A percentile compares a stretch with the other conserved stretches of the same genome.
Conservation (phyloP, 1,140 invertebrate genomes). For the Zaprionus gabonicus region DNA sequence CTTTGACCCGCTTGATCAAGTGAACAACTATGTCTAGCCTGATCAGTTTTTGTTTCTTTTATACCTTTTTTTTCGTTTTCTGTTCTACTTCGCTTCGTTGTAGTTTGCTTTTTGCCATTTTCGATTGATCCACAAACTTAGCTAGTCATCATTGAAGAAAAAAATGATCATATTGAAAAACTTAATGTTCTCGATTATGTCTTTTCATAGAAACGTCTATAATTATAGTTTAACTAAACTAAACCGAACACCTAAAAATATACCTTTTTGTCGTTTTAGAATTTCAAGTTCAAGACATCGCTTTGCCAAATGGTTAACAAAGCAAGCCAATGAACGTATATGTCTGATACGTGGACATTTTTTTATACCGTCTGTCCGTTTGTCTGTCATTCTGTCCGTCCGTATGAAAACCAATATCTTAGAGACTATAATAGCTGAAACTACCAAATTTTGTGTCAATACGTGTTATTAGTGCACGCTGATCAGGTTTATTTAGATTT, state of each 20-base stretch:
- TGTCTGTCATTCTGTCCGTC: no score
- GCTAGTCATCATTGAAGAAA: constrained; percentile 20
- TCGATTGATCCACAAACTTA: neutral
- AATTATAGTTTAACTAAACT: neutral
- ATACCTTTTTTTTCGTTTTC: constrained; percentile 33
- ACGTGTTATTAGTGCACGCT: no score
- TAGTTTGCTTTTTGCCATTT: constrained; percentile 13
- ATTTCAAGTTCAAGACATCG: constrained; percentile 27
- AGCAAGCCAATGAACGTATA: no score
- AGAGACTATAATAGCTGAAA: no score
- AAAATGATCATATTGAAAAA: constrained; percentile 6
- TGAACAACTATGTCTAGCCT: constrained; percentile 63
- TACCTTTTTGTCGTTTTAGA: neutral
- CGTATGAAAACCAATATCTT: no score
- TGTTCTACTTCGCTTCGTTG: constrained; percentile 33
- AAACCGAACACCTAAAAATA: neutral
- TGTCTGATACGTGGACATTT: no score
- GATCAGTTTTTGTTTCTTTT: constrained; percentile 33
- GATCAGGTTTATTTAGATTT: no score
- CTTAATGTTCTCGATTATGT: constrained; percentile 14
- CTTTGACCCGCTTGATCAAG: constrained; percentile 70
- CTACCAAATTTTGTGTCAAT: no score
- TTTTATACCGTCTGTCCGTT: no score
- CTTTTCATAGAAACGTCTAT: neutral
- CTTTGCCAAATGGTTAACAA: neutral